Evolutionary conservation across 2,888 invertebrate genomes (phyloP).

Genomic region (Cyrtodaria siliqua): DNA sequence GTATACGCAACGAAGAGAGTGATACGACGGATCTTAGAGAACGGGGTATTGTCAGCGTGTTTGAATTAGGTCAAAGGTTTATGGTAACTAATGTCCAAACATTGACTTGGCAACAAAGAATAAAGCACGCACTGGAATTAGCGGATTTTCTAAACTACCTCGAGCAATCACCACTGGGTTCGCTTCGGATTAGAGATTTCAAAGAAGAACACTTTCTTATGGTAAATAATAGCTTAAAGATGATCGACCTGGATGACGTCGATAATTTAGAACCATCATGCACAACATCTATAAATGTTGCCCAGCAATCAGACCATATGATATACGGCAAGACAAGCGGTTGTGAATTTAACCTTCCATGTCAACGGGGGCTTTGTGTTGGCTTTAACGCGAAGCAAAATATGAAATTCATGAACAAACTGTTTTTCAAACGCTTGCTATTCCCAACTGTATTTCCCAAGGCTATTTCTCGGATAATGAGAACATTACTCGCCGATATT

Average conservation of each 20-base stretch:
- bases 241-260: conserved; percentile 84
- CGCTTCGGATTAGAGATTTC: conserved; percentile 81
- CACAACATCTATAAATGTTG: too few species aligned
- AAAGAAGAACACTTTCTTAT: conserved; percentile 82
- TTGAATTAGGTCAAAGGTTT: conserved; percentile 79
- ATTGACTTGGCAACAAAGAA: conserved; percentile 73
- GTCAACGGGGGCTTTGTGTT: neutral
- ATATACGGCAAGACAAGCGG: conserved; percentile 38
- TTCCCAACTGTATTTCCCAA: too few species aligned
- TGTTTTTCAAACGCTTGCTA: too few species aligned
- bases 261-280: conserved; percentile 80
- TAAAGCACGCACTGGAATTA: conserved; percentile 77
- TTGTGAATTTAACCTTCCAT: conserved; percentile 61
- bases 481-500: too few species aligned
- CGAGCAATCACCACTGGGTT: conserved; percentile 82
- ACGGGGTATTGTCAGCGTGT: conserved; percentile 81
- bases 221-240: conserved; percentile 76
- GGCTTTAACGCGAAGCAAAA: too few species aligned
- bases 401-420: too few species aligned
- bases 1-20: conserved; percentile 82
- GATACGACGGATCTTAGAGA: conserved; percentile 81
- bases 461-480: too few species aligned
- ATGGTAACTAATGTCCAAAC: conserved; percentile 72
- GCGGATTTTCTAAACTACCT: conserved; percentile 80
- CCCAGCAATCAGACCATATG: too few species aligned